phyloP scores from a whole-genome alignment of 2,797 vertebrate species.

The Coranthus polyacanthus region DNA sequence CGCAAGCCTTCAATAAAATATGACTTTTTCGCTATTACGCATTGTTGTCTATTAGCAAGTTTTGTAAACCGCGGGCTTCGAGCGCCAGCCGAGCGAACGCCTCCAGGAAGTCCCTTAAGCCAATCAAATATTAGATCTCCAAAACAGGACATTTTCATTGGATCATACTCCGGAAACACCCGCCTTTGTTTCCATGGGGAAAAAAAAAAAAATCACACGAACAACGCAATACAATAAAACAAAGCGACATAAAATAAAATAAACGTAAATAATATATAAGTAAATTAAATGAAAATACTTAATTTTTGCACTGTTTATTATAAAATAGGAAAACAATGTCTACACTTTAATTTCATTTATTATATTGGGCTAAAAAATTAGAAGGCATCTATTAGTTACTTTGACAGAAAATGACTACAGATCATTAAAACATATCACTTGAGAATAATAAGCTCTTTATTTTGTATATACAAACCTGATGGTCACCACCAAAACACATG shows the following conservation, averaged over 20 bases:
- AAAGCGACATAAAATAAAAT: not conserved
- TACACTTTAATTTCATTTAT: not conserved
- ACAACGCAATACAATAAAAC: not conserved
- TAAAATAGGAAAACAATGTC: conserved; percentile 14
- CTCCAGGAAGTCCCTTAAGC: conserved; percentile 45
- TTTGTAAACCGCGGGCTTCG: conserved; percentile 73
- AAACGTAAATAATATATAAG: no score
- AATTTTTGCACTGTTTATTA: no score
- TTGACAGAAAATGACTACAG: conserved; percentile 41
- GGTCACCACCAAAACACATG: conserved; percentile 62
- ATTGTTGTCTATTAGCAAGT: not conserved
- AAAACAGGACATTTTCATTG: conserved; percentile 52
- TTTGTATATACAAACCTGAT: conserved; percentile 71
- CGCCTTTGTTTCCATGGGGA: conserved; percentile 50
- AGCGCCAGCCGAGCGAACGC: conserved; percentile 22
- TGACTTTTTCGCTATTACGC: not conserved
- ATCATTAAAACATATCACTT: conserved; percentile 50
- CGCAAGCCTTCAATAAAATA: not conserved
- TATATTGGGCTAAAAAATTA: not conserved
- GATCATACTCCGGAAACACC: conserved; percentile 48
- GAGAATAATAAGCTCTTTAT: conserved; percentile 67
- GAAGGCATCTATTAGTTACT: conserved; percentile 31
- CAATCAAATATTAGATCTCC: conserved; percentile 68
- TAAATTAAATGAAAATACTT: no score
- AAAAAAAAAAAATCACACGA: not conserved